Evolutionary conservation across 1,140 invertebrate genomes (phyloP).

Genomic region (Drosophila kohkoa): DNA sequence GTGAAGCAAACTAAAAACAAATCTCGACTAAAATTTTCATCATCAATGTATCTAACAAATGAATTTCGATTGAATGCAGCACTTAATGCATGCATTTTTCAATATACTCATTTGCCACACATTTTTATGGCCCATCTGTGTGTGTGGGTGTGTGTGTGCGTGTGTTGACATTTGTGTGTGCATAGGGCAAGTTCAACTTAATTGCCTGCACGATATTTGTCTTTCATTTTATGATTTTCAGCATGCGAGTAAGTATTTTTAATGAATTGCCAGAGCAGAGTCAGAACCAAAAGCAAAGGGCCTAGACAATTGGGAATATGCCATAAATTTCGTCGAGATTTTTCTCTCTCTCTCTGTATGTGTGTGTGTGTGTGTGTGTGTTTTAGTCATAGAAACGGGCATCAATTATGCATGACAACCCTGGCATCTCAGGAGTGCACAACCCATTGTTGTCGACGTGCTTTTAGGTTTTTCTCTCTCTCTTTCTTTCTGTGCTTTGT

Average conservation of each 20-base stretch:
- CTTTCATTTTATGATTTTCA: constrained; percentile 57
- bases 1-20: constrained; percentile 10
- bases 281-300: constrained; percentile 1
- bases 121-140: constrained; percentile 20
- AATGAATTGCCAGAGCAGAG: constrained; percentile 45
- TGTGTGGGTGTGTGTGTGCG: constrained; percentile 11
- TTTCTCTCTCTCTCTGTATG: constrained; percentile 4
- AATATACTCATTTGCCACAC: constrained; percentile 31
- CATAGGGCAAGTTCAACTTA: constrained; percentile 47
- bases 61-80: constrained; percentile 25
- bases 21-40: constrained; percentile 9
- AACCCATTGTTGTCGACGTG: constrained; percentile 12
- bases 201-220: constrained; percentile 61
- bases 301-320: constrained; percentile 62
- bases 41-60: constrained; percentile 13
- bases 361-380: background rate
- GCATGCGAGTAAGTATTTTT: constrained; percentile 48
- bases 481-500: background rate
- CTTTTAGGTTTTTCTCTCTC: background rate
- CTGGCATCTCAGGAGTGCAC: constrained; percentile 26
- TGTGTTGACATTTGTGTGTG: constrained; percentile 16
- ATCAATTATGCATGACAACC: constrained; percentile 73
- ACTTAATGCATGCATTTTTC: constrained; percentile 56
- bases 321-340: constrained; percentile 59
- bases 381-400: constrained; percentile 19